Evolutionary conservation across 2,113 vertebrate species (phyloP), one percentile per base, ranked within the genome.

Genomic region (Bombycilla garrulus): DNA sequence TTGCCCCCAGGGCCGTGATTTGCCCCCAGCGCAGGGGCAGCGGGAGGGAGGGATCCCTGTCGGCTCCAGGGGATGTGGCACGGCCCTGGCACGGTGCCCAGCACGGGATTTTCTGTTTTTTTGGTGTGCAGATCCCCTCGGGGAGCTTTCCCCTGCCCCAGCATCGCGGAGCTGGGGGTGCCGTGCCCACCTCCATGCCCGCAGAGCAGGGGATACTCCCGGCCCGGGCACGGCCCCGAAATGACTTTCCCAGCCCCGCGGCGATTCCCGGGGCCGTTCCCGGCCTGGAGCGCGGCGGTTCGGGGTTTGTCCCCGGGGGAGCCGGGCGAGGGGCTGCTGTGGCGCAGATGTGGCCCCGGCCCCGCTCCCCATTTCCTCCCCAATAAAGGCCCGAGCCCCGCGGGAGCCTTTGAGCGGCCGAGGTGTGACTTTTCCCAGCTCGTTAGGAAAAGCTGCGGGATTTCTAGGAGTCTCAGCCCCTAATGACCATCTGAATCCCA

Each of bases 361-460:
- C 62, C 35, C 0, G 15, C 33, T 53, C 84, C 86, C 79, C 88
- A 57, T 95, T 96, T 93, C 94, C 94, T 97, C 91, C 70, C 92
- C 92, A 47, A 47, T 95, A 95, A 96, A 95, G 77, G 60, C 62
- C 80, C 20, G 4, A 80, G 60, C 36, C 85, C 81, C 13, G 20
- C 40, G 50, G 58, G 66, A 56, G 58, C 9, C 65, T 93, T 62
- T 86, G 92, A 78, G 14, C 35, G 29, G 60, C 60, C 25, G 33
- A 97, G 95, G 97, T 97, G 97, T 96, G 96, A 97, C 81, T 97
- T 97, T 97, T 97, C 97, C 95, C 97, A 97, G 97, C 97, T 97
- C 96, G 51, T 97, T 97, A 97, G 94, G 88, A 88, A 79, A 72
- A 86, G 58, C 96, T 40, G 88, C 83, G 25, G 22, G 66, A 60